A percentile compares a stretch with the other conserved stretches of the same genome.
These are phyloP conservation scores for Flexamia atlantica DNA, from an alignment of 2,888 invertebrate genomes.

Conservation along the genomic window DNA sequence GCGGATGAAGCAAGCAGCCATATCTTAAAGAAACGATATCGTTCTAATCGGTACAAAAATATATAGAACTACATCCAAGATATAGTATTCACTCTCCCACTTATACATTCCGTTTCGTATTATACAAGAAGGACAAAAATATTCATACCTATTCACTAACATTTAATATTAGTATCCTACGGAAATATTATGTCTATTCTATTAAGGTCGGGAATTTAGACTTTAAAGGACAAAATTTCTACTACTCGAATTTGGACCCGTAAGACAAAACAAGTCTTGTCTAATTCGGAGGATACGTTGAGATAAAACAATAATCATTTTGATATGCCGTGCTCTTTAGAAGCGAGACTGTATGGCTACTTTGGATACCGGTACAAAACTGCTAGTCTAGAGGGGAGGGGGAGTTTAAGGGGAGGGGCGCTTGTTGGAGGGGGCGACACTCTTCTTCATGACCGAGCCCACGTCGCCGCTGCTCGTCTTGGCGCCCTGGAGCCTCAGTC, in stretches of 20 bases:
- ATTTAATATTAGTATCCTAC: constrained; percentile 39
- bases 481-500: constrained; percentile 33
- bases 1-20: not conserved
- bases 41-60: constrained; percentile 46
- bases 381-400: not conserved
- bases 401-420: constrained; percentile 9
- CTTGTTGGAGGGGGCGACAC: not conserved
- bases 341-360: constrained; percentile 22
- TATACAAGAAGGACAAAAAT: constrained; percentile 42
- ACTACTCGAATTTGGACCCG: constrained; percentile 47
- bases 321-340: constrained; percentile 52
- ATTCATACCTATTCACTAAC: constrained; percentile 20
- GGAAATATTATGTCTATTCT: constrained; percentile 10
- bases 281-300: constrained; percentile 31
- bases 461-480: constrained; percentile 4
- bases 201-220: not conserved
- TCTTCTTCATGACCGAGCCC: constrained; percentile 23
- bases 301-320: constrained; percentile 17
- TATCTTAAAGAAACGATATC: not conserved
- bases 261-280: constrained; percentile 17
- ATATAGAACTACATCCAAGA: constrained; percentile 45
- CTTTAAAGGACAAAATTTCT: constrained; percentile 2
- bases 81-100: constrained; percentile 1
- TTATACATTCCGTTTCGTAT: constrained; percentile 36
- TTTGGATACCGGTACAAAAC: constrained; percentile 43